These are phyloP conservation scores for Helleia helle DNA, from an alignment of 2,888 invertebrate species.

Conservation along the genomic window DNA sequence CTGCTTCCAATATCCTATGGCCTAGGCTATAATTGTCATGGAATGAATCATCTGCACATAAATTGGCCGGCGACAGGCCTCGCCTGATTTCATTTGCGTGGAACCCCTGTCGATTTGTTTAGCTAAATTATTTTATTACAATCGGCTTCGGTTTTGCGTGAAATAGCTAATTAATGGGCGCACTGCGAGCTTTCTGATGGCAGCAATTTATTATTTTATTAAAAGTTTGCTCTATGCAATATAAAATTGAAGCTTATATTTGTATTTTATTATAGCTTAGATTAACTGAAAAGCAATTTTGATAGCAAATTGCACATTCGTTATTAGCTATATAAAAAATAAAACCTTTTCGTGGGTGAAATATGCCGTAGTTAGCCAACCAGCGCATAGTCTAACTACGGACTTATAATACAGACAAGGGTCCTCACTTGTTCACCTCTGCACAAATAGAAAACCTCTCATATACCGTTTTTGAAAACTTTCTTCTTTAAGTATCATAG, in stretches of 20 bases:
- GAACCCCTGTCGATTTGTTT: constrained; percentile 41
- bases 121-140: constrained; percentile 47
- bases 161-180: constrained; percentile 23
- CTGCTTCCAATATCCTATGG: constrained; percentile 11
- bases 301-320: too few species aligned
- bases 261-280: background rate
- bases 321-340: too few species aligned
- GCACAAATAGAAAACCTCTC: too few species aligned
- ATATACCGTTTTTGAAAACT: too few species aligned
- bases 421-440: too few species aligned
- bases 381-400: too few species aligned
- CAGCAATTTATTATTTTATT: constrained; percentile 13
- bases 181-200: constrained; percentile 9
- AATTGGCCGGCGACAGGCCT: constrained; percentile 53
- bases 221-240: constrained; percentile 12
- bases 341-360: too few species aligned
- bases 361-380: too few species aligned
- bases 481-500: constrained; percentile 9
- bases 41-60: constrained; percentile 65
- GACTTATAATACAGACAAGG: too few species aligned
- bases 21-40: constrained; percentile 29
- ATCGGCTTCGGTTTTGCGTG: constrained; percentile 25
- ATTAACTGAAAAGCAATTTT: too few species aligned
- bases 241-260: too few species aligned
- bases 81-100: constrained; percentile 45